A percentile compares a stretch with the other conserved stretches of the same genome.
These are phyloP conservation scores for Oryctolagus cuniculus DNA, from an alignment of 2,113 vertebrate genomes.

Conservation along the genomic window mOryCun1.1 NC_091443.1:56933501-56934000, in stretches of 20 bases:
- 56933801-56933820: not conserved
- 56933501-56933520: not conserved
- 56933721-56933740: not conserved
- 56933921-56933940: not conserved
- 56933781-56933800: not conserved
- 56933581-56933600: not conserved
- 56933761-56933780: not conserved
- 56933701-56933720: not conserved
- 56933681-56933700: not conserved
- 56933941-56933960: not conserved
- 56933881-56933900: conserved; percentile 48
- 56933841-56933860: conserved; percentile 14
- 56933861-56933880: not conserved
- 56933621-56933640: not conserved
- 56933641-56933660: conserved; percentile 7
- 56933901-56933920: not conserved
- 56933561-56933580: conserved; percentile 23
- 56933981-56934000: not conserved
- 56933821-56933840: not conserved
- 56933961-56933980: not conserved
- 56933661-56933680: conserved; percentile 7
- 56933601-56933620: not conserved
- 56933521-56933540: not conserved
- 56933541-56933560: conserved; percentile 45
- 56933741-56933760: not conserved